Conservation (phyloP, 2,113 vertebrate species). For the Mus spicilegus region DNA sequence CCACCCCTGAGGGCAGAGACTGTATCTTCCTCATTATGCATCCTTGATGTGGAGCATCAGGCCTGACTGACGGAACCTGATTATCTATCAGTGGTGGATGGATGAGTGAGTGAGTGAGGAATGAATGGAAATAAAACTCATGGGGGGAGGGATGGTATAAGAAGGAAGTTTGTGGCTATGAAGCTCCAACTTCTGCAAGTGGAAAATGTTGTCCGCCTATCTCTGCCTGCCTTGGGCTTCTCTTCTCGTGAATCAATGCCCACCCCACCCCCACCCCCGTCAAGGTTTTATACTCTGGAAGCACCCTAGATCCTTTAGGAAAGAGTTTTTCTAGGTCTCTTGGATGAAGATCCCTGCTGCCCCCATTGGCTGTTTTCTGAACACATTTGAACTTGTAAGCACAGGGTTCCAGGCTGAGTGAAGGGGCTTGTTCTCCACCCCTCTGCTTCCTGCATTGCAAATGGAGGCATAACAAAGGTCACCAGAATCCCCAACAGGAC, state of each 20-base stretch:
- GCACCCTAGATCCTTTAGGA: neutral
- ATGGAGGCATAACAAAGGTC: neutral
- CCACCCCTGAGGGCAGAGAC: neutral
- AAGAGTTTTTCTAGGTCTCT: slow-evolving; percentile 23
- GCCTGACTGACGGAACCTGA: neutral
- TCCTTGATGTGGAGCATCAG: neutral
- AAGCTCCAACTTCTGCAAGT: neutral
- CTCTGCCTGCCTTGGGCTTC: neutral
- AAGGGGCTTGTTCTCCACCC: neutral
- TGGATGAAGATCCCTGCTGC: neutral
- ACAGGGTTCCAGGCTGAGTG: slow-evolving; percentile 46
- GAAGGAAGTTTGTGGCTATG: neutral
- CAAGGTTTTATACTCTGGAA: neutral
- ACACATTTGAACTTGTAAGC: slow-evolving; percentile 53
- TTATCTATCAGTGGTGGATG: neutral
- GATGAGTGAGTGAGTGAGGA: neutral
- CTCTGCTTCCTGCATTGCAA: neutral
- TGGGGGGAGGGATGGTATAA: fast-evolving
- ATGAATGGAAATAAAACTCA: neutral
- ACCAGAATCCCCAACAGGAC: neutral
- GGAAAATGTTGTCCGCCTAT: neutral
- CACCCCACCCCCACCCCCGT: neutral
- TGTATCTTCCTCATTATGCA: neutral
- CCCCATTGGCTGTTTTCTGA: slow-evolving; percentile 37
- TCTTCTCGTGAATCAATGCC: neutral